Evolutionary conservation across 2,113 vertebrate species (phyloP), one percentile per base, ranked within the genome.

Genomic region (Misgurnus anguillicaudatus): DNA sequence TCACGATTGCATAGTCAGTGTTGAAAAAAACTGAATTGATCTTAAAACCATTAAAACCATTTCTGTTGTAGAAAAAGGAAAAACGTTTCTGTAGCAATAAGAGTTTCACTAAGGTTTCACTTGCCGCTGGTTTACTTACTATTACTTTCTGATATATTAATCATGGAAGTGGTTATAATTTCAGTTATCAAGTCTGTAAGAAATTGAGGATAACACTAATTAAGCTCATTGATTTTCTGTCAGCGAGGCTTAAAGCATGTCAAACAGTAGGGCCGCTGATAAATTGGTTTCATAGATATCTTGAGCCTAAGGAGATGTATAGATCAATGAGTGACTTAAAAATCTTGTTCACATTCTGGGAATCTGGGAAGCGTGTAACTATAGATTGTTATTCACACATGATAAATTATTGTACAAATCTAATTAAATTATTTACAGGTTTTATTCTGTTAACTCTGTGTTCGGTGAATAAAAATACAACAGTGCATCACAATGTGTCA

Each of bases 251-350:
- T 84, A 84, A 74, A n/a, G 9, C 38, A 42, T 77, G 57, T 62
- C 71, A 62, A 58, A 74, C 13, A 13, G 21, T 61, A 47, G 62
- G 47, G 81, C 82, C 75, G 41, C 69, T 89, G 87, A 90, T 90
- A 79, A 90, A 90, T 89, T 86, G 78, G 84, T 85, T 85, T 87
- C 84, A 75, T 86, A 84, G 75, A 87, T 89, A 85, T 86, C 85
- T 21, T 83, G 80, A 73, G 81, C 86, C 83, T 68, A 80, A 88
- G 83, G 89, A 84, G 58, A 87, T 90, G 83, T 13, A 82, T 68
- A 75, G 87, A 90, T 90, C 90, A 87, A 90, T 90, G 57, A 62
- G 39, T 62, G 55, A 60, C 45, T 62, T 47, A 17, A 62, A 21
- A 47, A 74, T 74, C 57, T 61, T 60, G 38, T 60, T 60, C 42